Base-by-base conservation (phyloP, 1,140 invertebrate genomes). In the Magallana angulata region DNA sequence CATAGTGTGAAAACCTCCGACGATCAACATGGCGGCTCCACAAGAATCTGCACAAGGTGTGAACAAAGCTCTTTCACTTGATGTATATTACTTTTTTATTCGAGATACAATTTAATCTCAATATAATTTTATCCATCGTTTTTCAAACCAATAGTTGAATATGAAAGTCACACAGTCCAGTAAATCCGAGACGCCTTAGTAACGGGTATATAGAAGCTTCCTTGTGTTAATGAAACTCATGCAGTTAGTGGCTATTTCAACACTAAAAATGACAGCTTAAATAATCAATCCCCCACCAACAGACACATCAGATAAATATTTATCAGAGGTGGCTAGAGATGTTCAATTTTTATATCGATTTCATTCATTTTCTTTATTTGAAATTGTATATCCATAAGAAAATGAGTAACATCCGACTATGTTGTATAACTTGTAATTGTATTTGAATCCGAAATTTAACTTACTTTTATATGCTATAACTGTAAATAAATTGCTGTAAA, bases 21-120 rank as follows among this genome's bases (percentile, higher is more conserved):
- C 60, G 60, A 62, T 62, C 68, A 76, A 76, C 68, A 76, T 76
- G 68, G 68, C 68, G 68, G 68, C 68, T 76, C 68, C 68, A 12
- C 64, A 68, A 68, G 68, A 76, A 76, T 30, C 68, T 11, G 68
- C 68, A 76, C 68, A 76, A 76, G 68, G 68, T 76, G 68, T 76
- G 68, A 76, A 76, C 68, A 76, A 76, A 76, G 68, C 68, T 76
- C 12, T 76, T 30, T 24, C 68, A 76, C 68, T 30, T 76, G 68
- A 36, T 76, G 36, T 48, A 48, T 48, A 48, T 48, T 48, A 2
- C 36, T 48, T 4, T 48, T 48, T 48, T 2, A 48, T 48, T 5
- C 36, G 36, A 48, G 36, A 48, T 3, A 48, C 5, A 48, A 9
- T 76, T 12, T 76, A 30, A 24, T 76, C 24, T 11, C 24, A 76